phyloP scores from a whole-genome alignment of 2,797 vertebrate species.

The Gymnopithys bicolor region DNA sequence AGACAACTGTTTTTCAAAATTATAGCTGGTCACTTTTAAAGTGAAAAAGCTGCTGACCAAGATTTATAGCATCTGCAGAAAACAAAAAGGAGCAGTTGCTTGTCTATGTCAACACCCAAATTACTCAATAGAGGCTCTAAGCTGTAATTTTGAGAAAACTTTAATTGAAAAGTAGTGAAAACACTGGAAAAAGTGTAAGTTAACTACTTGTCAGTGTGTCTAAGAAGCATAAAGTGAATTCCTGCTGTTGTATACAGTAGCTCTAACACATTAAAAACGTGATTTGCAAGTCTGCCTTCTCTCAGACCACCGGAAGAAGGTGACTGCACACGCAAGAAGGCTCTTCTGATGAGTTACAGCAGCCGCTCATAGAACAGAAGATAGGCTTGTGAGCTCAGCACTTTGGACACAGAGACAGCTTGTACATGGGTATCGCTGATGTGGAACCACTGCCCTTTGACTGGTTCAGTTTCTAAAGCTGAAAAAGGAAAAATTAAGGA shows the following conservation, averaged over 20 bases:
- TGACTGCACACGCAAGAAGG: neutral
- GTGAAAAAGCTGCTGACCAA: neutral
- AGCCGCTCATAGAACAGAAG: conserved; percentile 97
- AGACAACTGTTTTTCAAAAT: neutral
- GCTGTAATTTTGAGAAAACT: neutral
- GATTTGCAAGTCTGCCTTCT: conserved; percentile 25
- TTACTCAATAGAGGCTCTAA: neutral
- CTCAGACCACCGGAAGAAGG: neutral
- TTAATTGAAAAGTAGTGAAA: conserved; percentile 58
- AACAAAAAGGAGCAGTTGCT: neutral
- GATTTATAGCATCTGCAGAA: neutral
- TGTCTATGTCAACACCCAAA: neutral
- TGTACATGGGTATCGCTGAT: conserved; percentile 92
- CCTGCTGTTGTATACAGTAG: neutral
- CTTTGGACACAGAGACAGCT: conserved; percentile 84
- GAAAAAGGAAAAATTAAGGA: neutral
- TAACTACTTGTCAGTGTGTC: conserved; percentile 22
- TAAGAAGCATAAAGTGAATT: conserved; percentile 35
- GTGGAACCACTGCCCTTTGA: conserved; percentile 92
- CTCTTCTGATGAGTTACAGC: conserved; percentile 47
- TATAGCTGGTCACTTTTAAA: neutral
- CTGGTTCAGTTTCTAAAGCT: conserved; percentile 73
- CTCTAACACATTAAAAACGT: neutral
- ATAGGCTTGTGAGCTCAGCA: conserved; percentile 93
- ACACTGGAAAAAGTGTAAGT: conserved; percentile 44